These are phyloP conservation scores for Lutjanus argentimaculatus DNA, from an alignment of 2,797 vertebrate species.

Conservation along the genomic window DNA sequence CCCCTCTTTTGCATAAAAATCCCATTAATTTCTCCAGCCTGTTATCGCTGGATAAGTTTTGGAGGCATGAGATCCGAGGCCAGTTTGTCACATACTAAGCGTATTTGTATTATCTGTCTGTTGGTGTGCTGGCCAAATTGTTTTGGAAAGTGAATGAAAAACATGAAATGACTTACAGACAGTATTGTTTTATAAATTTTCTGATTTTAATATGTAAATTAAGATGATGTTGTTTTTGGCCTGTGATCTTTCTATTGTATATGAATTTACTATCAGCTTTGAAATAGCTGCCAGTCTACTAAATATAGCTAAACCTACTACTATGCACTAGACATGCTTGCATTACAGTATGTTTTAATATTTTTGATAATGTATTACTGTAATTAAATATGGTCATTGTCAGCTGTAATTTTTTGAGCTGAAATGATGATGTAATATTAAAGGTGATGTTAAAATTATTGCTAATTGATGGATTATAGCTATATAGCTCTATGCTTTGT, in stretches of 20 bases:
- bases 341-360: too few species aligned
- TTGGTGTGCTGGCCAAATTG: slow-evolving; percentile 25
- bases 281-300: not conserved
- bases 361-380: not conserved
- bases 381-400: not conserved
- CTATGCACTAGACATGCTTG: not conserved
- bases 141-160: slow-evolving; percentile 8
- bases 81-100: slow-evolving; percentile 52
- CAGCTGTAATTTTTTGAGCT: not conserved
- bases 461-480: too few species aligned
- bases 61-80: slow-evolving; percentile 41
- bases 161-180: not conserved
- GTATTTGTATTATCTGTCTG: slow-evolving; percentile 47
- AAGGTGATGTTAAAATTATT: not conserved
- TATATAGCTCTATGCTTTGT: too few species aligned
- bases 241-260: not conserved
- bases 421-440: too few species aligned
- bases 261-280: not conserved
- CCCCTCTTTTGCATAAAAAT: slow-evolving; percentile 69
- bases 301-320: not conserved
- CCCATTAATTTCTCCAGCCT: slow-evolving; percentile 64
- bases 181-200: not conserved
- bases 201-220: not conserved
- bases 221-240: not conserved
- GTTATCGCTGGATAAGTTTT: slow-evolving; percentile 52